Conservation (phyloP, 2,797 vertebrate species). For the Sarcophilus harrisii region DNA sequence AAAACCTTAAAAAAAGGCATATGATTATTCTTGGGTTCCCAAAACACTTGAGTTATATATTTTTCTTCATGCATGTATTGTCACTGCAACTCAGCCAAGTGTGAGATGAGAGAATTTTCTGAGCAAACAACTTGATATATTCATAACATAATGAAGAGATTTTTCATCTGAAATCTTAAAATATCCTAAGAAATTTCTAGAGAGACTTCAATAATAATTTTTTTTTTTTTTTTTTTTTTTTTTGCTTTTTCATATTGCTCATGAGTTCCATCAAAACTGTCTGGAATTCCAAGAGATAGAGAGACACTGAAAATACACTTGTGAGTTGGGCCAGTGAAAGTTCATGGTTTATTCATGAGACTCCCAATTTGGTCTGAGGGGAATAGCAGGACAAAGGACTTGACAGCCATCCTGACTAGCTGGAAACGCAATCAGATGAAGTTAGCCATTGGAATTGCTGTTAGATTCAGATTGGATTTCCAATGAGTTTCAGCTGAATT, state of each 20-base stretch:
- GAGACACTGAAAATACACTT: conserved; percentile 51
- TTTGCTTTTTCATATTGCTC: conserved; percentile 68
- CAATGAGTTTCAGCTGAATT: conserved; percentile 82
- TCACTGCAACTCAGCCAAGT: not conserved
- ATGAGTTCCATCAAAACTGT: conserved; percentile 59
- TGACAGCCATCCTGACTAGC: conserved; percentile 76
- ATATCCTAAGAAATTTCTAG: conserved; percentile 48
- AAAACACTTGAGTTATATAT: conserved; percentile 44
- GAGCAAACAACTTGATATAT: conserved; percentile 24
- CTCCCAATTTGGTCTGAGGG: conserved; percentile 76
- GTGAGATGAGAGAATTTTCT: conserved; percentile 50
- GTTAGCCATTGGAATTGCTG: conserved; percentile 76
- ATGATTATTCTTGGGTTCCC: conserved; percentile 5
- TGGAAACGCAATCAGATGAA: conserved; percentile 80
- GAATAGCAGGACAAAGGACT: conserved; percentile 79
- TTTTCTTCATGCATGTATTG: conserved; percentile 1
- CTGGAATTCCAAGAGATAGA: conserved; percentile 66
- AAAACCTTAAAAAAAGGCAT: conserved; percentile 23
- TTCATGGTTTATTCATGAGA: conserved; percentile 79
- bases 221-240: conserved; percentile 56
- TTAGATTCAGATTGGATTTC: conserved; percentile 82
- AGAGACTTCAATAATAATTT: conserved; percentile 24
- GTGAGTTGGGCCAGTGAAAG: conserved; percentile 74
- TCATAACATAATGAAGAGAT: conserved; percentile 27
- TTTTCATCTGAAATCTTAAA: conserved; percentile 61